Percentiles rank a stretch among this genome's conserved stretches.
phyloP scores from a whole-genome alignment of 2,113 vertebrate genomes.

The Edolisoma coerulescens region DNA sequence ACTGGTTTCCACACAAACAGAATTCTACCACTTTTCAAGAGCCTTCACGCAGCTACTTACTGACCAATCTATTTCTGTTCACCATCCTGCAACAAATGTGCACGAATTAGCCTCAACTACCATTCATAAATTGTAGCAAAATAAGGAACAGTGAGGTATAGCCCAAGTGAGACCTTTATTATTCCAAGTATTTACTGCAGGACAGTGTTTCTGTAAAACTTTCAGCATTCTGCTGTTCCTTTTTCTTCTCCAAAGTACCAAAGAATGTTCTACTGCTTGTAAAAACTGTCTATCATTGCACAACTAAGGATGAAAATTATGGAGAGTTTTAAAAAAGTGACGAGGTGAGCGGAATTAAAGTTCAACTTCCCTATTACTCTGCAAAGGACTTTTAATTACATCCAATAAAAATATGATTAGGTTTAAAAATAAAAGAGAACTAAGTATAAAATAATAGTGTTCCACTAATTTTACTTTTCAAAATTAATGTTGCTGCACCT shows the following conservation, averaged over 20 bases:
- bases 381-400: constrained; percentile 65
- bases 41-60: not conserved
- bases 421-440: constrained; percentile 68
- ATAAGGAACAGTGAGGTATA: not conserved
- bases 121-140: not conserved
- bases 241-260: not conserved
- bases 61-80: not conserved
- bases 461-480: constrained; percentile 67
- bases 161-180: not conserved
- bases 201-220: not conserved
- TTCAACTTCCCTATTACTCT: constrained; percentile 62
- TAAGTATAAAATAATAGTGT: constrained; percentile 73
- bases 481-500: constrained; percentile 68
- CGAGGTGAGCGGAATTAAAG: constrained; percentile 54
- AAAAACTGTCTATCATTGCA: not conserved
- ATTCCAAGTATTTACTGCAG: not conserved
- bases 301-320: constrained; percentile 39
- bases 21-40: not conserved
- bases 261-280: not conserved
- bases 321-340: constrained; percentile 54
- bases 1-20: not conserved
- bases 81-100: not conserved
- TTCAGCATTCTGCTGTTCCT: not conserved
- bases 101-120: not conserved
- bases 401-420: constrained; percentile 67